Evolutionary conservation across 2,888 invertebrate genomes (phyloP).

Genomic region (Ochlodes sylvanus): DNA sequence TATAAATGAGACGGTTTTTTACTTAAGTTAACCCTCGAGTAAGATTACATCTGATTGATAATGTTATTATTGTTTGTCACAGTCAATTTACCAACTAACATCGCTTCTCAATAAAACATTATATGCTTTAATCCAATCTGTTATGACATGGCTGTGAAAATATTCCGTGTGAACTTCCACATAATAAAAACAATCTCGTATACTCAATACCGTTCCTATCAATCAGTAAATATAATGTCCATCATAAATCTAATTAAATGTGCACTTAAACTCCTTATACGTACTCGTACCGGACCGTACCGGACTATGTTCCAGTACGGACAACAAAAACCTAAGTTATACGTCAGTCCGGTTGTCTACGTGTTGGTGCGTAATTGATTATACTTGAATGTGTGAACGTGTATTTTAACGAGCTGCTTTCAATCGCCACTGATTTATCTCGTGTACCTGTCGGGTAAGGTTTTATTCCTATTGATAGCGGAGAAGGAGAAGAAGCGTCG

Average conservation of each 20-base stretch:
- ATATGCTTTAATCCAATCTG: neutral
- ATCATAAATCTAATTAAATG: slow-evolving; percentile 34
- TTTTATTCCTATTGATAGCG: no score
- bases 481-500: no score
- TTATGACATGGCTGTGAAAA: neutral
- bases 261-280: slow-evolving; percentile 14
- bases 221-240: slow-evolving; percentile 8
- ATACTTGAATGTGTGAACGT: slow-evolving; percentile 23
- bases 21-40: no score
- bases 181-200: neutral
- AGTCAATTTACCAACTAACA: neutral
- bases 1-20: no score
- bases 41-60: no score
- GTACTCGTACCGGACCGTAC: slow-evolving; percentile 13
- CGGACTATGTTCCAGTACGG: slow-evolving; percentile 20
- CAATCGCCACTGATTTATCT: slow-evolving; percentile 19
- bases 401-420: slow-evolving; percentile 30
- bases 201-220: slow-evolving; percentile 1
- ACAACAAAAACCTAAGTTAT: slow-evolving; percentile 22
- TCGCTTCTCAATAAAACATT: neutral
- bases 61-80: no score
- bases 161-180: slow-evolving; percentile 1
- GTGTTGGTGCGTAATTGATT: slow-evolving; percentile 22
- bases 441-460: neutral
- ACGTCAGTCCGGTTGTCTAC: slow-evolving; percentile 9